Evolutionary conservation across 92 coral and sea anemone genomes (phyloP).

Genomic region (Palythoa caribaeorum): DNA sequence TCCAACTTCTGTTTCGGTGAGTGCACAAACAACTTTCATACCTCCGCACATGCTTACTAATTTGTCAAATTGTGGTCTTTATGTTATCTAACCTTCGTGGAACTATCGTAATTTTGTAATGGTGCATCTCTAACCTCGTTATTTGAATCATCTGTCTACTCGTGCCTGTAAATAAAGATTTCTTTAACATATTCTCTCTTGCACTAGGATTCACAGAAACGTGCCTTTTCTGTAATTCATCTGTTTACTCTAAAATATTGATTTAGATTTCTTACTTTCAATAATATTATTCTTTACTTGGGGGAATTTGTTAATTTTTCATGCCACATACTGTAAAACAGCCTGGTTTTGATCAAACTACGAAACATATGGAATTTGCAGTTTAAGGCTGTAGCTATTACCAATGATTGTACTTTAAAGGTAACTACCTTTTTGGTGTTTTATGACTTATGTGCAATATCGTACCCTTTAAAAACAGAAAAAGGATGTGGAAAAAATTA

Average conservation of each 20-base stretch:
- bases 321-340: too few species aligned
- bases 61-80: not conserved
- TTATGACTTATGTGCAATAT: too few species aligned
- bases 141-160: not conserved
- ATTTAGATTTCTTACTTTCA: not conserved
- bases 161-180: not conserved
- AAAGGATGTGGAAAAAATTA: too few species aligned
- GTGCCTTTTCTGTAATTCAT: not conserved
- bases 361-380: too few species aligned
- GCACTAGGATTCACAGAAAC: not conserved
- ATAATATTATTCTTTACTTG: not conserved
- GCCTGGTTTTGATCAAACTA: too few species aligned
- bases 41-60: not conserved
- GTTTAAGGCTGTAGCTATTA: too few species aligned
- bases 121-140: not conserved
- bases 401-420: too few species aligned
- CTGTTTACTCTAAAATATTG: not conserved
- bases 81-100: not conserved
- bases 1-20: constrained; percentile 65
- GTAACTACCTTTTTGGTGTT: too few species aligned
- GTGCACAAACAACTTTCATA: constrained; percentile 38
- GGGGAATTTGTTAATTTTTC: not conserved
- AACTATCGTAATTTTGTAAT: not conserved
- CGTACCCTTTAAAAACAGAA: too few species aligned
- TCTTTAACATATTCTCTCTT: not conserved